Conservation (phyloP, 2,888 invertebrate genomes). For the Vesta saturnalis region DNA sequence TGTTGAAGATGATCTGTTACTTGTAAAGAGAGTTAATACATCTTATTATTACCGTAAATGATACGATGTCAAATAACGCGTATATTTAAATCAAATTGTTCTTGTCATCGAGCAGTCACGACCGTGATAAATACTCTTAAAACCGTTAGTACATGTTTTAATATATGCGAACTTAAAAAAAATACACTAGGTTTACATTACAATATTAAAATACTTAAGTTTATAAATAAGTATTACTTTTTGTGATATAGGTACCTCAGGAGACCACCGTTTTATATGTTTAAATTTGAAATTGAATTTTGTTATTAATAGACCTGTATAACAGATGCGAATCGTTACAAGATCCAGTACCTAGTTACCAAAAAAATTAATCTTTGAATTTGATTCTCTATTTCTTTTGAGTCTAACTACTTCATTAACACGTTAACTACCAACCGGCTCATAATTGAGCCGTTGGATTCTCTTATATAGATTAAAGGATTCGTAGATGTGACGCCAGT, state of each 20-base stretch:
- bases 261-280: too few species aligned
- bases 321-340: too few species aligned
- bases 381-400: too few species aligned
- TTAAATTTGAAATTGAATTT: background rate
- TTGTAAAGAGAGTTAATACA: background rate
- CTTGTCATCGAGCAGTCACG: background rate
- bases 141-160: background rate
- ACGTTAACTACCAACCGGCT: too few species aligned
- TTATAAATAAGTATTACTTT: too few species aligned
- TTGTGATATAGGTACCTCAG: too few species aligned
- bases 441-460: too few species aligned
- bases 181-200: background rate
- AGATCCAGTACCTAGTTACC: too few species aligned
- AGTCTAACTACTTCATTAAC: too few species aligned
- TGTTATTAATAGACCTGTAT: background rate
- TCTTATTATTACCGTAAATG: background rate
- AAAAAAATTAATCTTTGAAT: too few species aligned
- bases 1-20: slow-evolving; percentile 4
- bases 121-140: background rate
- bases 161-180: background rate
- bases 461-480: too few species aligned
- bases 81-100: slow-evolving; percentile 1
- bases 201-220: background rate
- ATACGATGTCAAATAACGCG: background rate
- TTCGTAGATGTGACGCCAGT: too few species aligned